Conservation (phyloP, 2,888 invertebrate genomes). For the Ochlodes sylvanus region DNA sequence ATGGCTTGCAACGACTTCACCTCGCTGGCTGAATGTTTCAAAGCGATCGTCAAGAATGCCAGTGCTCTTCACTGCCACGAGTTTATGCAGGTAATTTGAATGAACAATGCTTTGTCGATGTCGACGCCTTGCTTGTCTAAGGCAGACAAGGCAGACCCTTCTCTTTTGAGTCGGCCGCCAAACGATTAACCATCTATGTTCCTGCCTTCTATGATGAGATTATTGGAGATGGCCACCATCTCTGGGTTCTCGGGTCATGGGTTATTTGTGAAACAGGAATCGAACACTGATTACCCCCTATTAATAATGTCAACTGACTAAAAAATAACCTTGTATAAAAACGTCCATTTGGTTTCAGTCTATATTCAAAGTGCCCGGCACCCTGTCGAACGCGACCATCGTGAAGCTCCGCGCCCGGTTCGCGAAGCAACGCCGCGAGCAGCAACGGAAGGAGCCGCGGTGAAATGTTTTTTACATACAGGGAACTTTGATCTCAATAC, state of each 20-base stretch:
- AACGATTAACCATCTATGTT: too few species aligned
- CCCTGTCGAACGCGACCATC: conserved; percentile 88
- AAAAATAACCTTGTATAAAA: too few species aligned
- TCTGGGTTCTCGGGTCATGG: too few species aligned
- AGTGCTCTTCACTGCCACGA: conserved; percentile 93
- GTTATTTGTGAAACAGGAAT: too few species aligned
- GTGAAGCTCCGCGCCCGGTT: conserved; percentile 86
- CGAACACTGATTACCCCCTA: too few species aligned
- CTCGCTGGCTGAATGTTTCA: conserved; percentile 92
- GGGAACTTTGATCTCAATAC: conserved; percentile 68
- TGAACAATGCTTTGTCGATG: conserved; percentile 14
- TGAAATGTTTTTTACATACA: conserved; percentile 53
- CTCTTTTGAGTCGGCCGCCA: too few species aligned
- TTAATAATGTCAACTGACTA: too few species aligned
- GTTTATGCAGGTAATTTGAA: conserved; percentile 90
- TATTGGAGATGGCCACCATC: too few species aligned
- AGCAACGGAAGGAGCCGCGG: conserved; percentile 75
- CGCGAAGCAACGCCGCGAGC: conserved; percentile 81
- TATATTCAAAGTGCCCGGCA: conserved; percentile 93
- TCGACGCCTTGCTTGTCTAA: too few species aligned
- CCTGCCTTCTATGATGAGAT: too few species aligned
- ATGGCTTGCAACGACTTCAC: conserved; percentile 92
- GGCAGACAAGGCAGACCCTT: too few species aligned
- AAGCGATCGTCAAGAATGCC: conserved; percentile 91
- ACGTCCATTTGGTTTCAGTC: conserved; percentile 82